A percentile compares a stretch with the other conserved stretches of the same genome.
These are phyloP conservation scores for Tadarida brasiliensis DNA, from an alignment of 2,797 vertebrate species.

Conservation along the genomic window DNA sequence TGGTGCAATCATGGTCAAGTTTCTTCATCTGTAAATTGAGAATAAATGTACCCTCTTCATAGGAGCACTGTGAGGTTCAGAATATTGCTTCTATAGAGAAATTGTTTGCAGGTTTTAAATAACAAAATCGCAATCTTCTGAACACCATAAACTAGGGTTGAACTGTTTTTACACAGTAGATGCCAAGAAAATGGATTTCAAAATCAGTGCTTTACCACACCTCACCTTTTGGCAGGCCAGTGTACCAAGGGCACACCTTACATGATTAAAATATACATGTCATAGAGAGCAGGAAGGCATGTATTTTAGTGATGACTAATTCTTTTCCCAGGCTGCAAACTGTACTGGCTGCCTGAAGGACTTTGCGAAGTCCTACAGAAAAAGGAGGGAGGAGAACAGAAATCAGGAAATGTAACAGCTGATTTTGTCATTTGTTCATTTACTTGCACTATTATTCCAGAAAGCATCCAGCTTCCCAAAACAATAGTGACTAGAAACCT, in stretches of 20 bases:
- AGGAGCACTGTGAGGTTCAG: background rate
- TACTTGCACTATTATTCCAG: background rate
- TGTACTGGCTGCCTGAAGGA: background rate
- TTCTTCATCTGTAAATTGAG: background rate
- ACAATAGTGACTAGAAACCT: background rate
- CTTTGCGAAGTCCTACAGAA: background rate
- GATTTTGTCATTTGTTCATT: background rate
- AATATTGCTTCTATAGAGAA: background rate
- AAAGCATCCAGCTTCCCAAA: background rate
- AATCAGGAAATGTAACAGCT: background rate
- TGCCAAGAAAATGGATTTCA: constrained; percentile 61
- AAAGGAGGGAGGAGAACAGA: background rate
- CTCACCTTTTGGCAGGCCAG: background rate
- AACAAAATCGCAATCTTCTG: background rate
- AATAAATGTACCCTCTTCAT: background rate
- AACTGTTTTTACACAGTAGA: constrained; percentile 8
- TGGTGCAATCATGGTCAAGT: background rate
- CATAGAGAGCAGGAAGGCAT: background rate
- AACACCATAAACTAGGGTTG: background rate
- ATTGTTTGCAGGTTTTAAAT: constrained; percentile 17
- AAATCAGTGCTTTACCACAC: constrained; percentile 30
- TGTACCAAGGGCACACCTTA: background rate
- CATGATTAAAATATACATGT: background rate
- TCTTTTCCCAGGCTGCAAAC: background rate
- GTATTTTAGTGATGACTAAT: background rate